Base-by-base conservation (phyloP, 1,140 invertebrate species). In the Heliconius himera region DNA sequence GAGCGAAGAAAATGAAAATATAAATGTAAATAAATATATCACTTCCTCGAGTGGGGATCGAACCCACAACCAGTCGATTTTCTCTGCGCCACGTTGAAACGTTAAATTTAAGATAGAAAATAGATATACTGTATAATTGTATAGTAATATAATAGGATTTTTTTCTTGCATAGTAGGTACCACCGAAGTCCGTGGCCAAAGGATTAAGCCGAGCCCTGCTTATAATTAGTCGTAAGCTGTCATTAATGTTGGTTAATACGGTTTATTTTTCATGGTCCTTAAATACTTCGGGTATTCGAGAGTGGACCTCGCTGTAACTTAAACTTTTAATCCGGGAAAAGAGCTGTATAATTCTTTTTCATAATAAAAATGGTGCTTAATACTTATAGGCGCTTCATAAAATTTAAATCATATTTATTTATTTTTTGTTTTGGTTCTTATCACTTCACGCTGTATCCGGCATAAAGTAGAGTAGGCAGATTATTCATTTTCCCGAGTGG, bases 201-300 rank as follows among this genome's bases (percentile, higher is more conserved):
- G 76, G 80, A 78, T 81, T 81, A 81, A 78, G 22, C 41, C 80
- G 73, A 38, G 36, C 46, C 76, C 60, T 75, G 66, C 73, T 75
- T 78, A 81, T 81, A 81, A 81, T 78, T 81, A 81, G 76, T 72
- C 80, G 72, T 75, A 74, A 80, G 74, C 79, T 81, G 76, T 75
- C 72, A 75, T 78, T 75, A 77, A 81, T 74, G 80, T 22, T 75
- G 76, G 76, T 60, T 75, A 74, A 81, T 73, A 70, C 75, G 74
- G 41, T 49, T 73, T 75, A 81, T 81, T 81, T 77, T 81, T 81
- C 74, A 70, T n/a, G 41, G 56, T 72, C 76, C 26, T 41, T 41
- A 80, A 76, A 60, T 70, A 78, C 60, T 29, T 26, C 22, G 60
- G 60, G 22, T 66, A 66, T 66, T 66, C 60, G 9, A 2, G 4